A percentile compares a stretch with the other conserved stretches of the same genome.
These are phyloP conservation scores for Masticophis lateralis DNA, from an alignment of 2,797 vertebrate genomes.

Conservation along the genomic window DNA sequence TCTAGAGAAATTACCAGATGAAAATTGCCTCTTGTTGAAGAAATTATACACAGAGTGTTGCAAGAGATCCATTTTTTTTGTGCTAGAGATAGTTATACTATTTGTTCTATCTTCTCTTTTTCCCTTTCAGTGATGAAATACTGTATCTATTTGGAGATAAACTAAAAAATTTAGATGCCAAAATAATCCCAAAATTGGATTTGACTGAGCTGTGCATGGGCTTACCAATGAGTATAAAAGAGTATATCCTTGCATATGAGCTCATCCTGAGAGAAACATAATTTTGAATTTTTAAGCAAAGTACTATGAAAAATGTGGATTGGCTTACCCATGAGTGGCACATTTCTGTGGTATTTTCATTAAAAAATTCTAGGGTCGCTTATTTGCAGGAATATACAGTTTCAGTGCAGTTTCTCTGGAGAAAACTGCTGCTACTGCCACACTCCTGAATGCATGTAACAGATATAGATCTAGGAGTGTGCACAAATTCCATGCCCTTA, in stretches of 20 bases:
- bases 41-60: neutral
- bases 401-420: neutral
- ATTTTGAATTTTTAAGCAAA: neutral
- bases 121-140: neutral
- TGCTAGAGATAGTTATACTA: neutral
- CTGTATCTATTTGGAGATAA: neutral
- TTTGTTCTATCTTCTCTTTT: neutral
- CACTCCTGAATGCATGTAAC: neutral
- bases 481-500: neutral
- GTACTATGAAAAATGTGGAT: neutral
- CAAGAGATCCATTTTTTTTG: neutral
- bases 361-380: neutral
- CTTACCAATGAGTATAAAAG: neutral
- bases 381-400: neutral
- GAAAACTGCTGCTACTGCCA: neutral
- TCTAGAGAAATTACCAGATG: neutral
- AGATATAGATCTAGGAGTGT: neutral
- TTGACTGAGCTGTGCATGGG: neutral
- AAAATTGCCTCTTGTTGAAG: neutral
- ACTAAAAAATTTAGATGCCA: neutral
- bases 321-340: neutral
- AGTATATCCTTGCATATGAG: neutral
- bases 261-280: neutral
- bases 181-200: neutral
- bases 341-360: neutral